A percentile compares a stretch with the other conserved stretches of the same genome.
Conservation (phyloP, 2,888 invertebrate species). For the Xestia xanthographa region DNA sequence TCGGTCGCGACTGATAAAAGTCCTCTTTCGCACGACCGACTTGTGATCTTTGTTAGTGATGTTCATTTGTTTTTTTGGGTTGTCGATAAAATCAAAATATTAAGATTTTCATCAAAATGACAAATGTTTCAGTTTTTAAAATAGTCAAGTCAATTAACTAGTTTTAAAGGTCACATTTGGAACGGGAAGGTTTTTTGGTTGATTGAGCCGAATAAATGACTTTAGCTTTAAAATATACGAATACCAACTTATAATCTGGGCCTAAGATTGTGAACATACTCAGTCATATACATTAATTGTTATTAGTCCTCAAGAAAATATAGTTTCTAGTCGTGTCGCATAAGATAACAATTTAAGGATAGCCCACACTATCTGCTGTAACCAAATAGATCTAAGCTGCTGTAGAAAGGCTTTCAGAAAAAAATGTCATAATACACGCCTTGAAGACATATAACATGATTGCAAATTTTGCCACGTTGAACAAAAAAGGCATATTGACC, state of each 20-base stretch:
- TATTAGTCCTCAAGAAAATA: background rate
- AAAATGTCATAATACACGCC: background rate
- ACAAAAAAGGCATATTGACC: too few relatives aligned
- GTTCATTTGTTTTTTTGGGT: conserved; percentile 38
- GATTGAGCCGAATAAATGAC: background rate
- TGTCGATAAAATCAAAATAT: conserved; percentile 33
- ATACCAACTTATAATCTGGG: background rate
- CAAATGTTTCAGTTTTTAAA: background rate
- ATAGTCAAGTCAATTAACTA: background rate
- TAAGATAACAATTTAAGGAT: background rate
- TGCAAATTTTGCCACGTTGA: too few relatives aligned
- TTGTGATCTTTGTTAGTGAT: conserved; percentile 79
- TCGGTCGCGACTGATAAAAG: conserved; percentile 87
- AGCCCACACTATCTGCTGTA: background rate
- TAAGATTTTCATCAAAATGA: background rate
- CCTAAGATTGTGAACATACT: too few relatives aligned
- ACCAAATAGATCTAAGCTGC: background rate
- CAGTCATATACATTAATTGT: background rate
- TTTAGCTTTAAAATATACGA: background rate
- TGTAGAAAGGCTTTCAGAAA: background rate
- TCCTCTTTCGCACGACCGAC: conserved; percentile 84
- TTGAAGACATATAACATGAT: too few relatives aligned
- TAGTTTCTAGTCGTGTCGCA: background rate
- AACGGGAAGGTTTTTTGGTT: background rate
- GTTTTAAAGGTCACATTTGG: background rate